A percentile compares a stretch with the other conserved stretches of the same genome.
These are phyloP conservation scores for Agrochola circellaris DNA, from an alignment of 2,888 invertebrate genomes.

Conservation along the genomic window DNA sequence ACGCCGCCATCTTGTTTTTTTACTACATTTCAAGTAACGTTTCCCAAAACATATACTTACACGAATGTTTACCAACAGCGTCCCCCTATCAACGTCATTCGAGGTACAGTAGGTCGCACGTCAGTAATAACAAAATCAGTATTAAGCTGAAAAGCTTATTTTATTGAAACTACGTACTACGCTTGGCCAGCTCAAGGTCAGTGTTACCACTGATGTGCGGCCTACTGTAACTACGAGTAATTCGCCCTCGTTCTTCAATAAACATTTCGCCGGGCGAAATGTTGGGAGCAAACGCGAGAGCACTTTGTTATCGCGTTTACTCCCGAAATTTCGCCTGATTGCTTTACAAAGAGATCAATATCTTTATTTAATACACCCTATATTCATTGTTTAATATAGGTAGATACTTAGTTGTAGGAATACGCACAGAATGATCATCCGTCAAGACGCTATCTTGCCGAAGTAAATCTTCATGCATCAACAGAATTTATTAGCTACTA, in stretches of 20 bases:
- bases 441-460: slow-evolving; percentile 26
- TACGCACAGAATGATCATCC: slow-evolving; percentile 18
- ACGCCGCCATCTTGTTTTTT: no score
- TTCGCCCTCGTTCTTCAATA: background rate
- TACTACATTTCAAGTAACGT: no score
- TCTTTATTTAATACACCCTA: slow-evolving; percentile 12
- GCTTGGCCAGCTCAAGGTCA: background rate
- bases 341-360: slow-evolving; percentile 20
- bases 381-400: background rate
- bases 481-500: background rate
- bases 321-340: slow-evolving; percentile 10
- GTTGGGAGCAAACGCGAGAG: no score
- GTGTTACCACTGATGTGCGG: background rate
- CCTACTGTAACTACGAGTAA: background rate
- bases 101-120: no score
- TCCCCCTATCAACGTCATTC: no score
- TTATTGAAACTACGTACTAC: background rate
- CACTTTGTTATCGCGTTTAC: background rate
- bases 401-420: background rate
- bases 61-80: no score
- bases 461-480: slow-evolving; percentile 6
- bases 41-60: no score
- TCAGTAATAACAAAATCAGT: background rate
- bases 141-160: background rate
- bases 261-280: slow-evolving; percentile 12